Conservation (phyloP, 2,888 invertebrate species). For the Anoplius nigerrimus region DNA sequence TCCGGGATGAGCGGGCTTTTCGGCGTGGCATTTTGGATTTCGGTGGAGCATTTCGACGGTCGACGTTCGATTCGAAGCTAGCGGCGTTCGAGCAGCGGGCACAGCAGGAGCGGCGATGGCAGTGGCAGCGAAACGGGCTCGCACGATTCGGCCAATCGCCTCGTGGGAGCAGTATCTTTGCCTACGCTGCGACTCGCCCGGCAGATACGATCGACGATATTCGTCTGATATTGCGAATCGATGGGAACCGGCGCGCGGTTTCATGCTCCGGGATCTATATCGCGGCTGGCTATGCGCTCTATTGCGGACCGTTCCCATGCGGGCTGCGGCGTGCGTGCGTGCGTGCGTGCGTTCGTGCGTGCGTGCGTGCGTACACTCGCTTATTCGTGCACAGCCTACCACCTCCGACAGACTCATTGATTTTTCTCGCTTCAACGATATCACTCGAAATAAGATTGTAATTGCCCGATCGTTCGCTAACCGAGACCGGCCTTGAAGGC, state of each 20-base stretch:
- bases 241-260: conserved; percentile 43
- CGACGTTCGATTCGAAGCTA: too few species aligned
- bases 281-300: conserved; percentile 36
- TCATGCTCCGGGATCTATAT: conserved; percentile 40
- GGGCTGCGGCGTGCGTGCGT: conserved; percentile 20
- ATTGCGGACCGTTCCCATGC: conserved; percentile 26
- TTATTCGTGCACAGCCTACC: too few species aligned
- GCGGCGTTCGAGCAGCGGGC: too few species aligned
- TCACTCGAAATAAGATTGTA: too few species aligned
- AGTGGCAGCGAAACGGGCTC: conserved; percentile 1
- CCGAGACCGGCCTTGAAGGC: too few species aligned
- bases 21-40: too few species aligned
- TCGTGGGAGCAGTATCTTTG: conserved; percentile 52
- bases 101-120: neutral
- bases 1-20: too few species aligned
- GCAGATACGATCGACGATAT: conserved; percentile 41
- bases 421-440: too few species aligned
- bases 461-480: too few species aligned
- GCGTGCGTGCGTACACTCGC: neutral
- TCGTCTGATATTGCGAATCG: conserved; percentile 57
- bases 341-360: conserved; percentile 22
- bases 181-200: conserved; percentile 36
- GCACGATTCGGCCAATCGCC: conserved; percentile 28
- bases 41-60: too few species aligned
- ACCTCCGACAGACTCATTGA: too few species aligned